Percentiles rank a stretch among this genome's conserved stretches.
These are phyloP conservation scores for Brachionus rubens DNA, from an alignment of 1,140 invertebrate species.

Conservation along the genomic window DNA sequence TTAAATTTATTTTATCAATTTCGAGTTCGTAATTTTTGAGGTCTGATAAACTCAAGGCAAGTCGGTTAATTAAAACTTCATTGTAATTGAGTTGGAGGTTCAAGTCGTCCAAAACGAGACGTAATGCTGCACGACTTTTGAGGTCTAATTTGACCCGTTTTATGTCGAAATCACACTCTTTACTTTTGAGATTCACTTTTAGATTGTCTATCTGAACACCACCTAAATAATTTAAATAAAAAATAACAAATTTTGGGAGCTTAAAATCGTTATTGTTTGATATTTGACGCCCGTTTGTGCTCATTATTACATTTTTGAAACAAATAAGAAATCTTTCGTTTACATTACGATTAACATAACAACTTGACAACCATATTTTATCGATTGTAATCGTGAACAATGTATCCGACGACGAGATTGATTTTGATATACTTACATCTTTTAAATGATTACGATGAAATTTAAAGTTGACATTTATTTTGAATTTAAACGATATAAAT, in stretches of 20 bases:
- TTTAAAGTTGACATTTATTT: slow-evolving; percentile 16
- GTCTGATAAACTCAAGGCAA: background rate
- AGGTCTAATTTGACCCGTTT: background rate
- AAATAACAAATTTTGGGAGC: background rate
- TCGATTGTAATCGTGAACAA: background rate
- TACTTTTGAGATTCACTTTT: background rate
- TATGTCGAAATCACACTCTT: background rate
- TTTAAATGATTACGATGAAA: slow-evolving; percentile 30
- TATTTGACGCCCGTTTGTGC: no score
- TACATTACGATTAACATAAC: slow-evolving; percentile 31
- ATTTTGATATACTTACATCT: background rate
- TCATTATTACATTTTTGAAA: background rate
- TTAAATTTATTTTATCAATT: background rate
- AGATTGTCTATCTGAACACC: background rate
- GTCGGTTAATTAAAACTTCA: background rate
- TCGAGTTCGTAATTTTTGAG: background rate
- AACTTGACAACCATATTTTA: slow-evolving; percentile 38
- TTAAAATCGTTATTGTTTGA: no score
- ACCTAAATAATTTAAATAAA: slow-evolving; percentile 3
- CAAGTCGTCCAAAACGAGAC: background rate
- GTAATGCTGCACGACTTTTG: background rate
- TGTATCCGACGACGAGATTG: no score
- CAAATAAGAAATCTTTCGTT: background rate
- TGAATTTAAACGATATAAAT: slow-evolving; percentile 14
- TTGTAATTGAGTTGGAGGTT: background rate